These are phyloP conservation scores for Parasteatoda tepidariorum DNA, from an alignment of 1,140 invertebrate genomes.

Conservation along the genomic window DNA sequence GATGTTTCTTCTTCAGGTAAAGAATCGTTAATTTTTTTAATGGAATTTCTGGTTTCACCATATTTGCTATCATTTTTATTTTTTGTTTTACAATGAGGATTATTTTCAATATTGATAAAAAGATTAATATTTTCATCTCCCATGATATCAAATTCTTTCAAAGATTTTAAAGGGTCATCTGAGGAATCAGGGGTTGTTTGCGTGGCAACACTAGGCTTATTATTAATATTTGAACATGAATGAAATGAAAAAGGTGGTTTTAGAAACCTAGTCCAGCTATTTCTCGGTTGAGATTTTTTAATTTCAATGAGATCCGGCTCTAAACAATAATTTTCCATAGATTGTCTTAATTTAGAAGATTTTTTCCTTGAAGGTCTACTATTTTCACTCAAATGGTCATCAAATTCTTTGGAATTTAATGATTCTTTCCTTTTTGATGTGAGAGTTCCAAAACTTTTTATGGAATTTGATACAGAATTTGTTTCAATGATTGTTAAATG, in stretches of 20 bases:
- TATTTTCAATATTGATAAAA: conserved; percentile 48
- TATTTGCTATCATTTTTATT: conserved; percentile 47
- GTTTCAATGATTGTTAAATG: neutral
- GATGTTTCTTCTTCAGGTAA: conserved; percentile 77
- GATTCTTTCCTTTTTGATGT: conserved; percentile 49
- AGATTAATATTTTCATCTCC: conserved; percentile 37
- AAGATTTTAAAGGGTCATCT: conserved; percentile 7
- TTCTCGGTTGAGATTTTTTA: conserved; percentile 50
- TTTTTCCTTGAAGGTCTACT: conserved; percentile 22
- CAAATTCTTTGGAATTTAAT: conserved; percentile 28
- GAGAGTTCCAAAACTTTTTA: conserved; percentile 14
- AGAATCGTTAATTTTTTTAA: conserved; percentile 64
- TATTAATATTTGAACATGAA: conserved; percentile 43
- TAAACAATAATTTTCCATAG: conserved; percentile 33
- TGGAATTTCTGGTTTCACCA: conserved; percentile 24
- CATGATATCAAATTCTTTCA: conserved; percentile 37
- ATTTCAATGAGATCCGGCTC: conserved; percentile 45
- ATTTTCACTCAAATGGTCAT: conserved; percentile 22
- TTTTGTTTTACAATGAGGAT: conserved; percentile 18
- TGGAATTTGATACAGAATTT: neutral
- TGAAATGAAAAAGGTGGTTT: conserved; percentile 54
- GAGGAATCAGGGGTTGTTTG: conserved; percentile 26
- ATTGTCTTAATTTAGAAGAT: conserved; percentile 13
- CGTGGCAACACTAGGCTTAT: conserved; percentile 58
- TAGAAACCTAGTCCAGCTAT: conserved; percentile 57